Conservation (phyloP, 2,797 vertebrate genomes). For the Malurus splendens region DNA sequence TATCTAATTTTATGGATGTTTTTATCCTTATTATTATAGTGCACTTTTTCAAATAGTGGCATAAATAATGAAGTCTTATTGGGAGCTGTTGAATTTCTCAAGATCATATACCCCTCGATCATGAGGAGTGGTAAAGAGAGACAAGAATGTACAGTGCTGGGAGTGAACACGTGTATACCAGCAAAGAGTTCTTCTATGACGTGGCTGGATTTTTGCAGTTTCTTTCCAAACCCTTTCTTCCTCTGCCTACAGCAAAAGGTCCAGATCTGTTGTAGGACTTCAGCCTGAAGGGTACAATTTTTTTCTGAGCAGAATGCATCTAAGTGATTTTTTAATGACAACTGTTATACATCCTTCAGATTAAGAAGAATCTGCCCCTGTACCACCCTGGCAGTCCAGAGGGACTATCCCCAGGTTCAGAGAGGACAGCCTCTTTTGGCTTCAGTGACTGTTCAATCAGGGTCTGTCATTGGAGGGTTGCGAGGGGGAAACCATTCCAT, state of each 20-base stretch:
- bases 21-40: background rate
- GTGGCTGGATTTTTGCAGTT: background rate
- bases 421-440: background rate
- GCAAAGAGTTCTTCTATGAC: background rate
- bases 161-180: background rate
- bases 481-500: background rate
- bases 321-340: background rate
- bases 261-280: background rate
- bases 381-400: background rate
- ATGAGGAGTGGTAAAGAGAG: background rate
- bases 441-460: background rate
- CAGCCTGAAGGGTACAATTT: background rate
- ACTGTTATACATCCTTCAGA: background rate
- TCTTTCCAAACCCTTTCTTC: background rate
- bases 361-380: background rate
- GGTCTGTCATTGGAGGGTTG: background rate
- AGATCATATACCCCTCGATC: rapidly evolving
- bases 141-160: background rate
- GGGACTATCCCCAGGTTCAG: background rate
- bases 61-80: background rate
- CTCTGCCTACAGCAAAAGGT: background rate
- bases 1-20: background rate
- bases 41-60: background rate
- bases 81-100: background rate
- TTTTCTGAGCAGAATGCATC: background rate